Conservation (phyloP, 2,888 invertebrate genomes). For the Oegoconia quadripuncta region DNA sequence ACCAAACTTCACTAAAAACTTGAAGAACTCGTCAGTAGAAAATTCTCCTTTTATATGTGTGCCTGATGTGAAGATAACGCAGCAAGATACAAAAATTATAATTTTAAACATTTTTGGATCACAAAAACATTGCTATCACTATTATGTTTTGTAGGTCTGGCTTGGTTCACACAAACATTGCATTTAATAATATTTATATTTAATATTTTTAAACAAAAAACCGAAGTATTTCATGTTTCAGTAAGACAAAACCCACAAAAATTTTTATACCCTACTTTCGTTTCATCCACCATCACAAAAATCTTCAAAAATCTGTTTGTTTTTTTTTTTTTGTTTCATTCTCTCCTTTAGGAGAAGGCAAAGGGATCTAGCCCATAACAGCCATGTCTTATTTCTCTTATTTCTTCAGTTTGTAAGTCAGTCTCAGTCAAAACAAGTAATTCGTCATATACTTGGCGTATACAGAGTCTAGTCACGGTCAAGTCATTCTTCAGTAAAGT, state of each 20-base stretch:
- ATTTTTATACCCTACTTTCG: too few species aligned
- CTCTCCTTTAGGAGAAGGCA: too few species aligned
- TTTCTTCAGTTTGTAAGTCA: too few species aligned
- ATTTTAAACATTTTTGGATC: slow-evolving; percentile 55
- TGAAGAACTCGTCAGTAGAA: slow-evolving; percentile 85
- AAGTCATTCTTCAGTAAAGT: too few species aligned
- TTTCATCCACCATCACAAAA: slow-evolving; percentile 3
- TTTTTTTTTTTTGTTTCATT: not conserved
- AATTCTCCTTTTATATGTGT: slow-evolving; percentile 67
- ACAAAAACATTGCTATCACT: slow-evolving; percentile 15
- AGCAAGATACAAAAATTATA: slow-evolving; percentile 45
- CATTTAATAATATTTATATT: too few species aligned
- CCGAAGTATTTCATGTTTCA: too few species aligned
- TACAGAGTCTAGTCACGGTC: too few species aligned
- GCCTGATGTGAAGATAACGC: slow-evolving; percentile 42
- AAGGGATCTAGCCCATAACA: too few species aligned
- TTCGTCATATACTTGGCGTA: too few species aligned
- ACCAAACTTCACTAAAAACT: slow-evolving; percentile 96
- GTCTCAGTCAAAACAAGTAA: too few species aligned
- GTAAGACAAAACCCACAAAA: not conserved
- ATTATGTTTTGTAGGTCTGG: not conserved
- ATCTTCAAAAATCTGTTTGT: not conserved
- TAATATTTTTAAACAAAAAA: too few species aligned
- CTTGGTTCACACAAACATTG: not conserved
- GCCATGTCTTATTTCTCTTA: too few species aligned